phyloP scores from a whole-genome alignment of 2,888 invertebrate species.

The Melanotus villosus region DNA sequence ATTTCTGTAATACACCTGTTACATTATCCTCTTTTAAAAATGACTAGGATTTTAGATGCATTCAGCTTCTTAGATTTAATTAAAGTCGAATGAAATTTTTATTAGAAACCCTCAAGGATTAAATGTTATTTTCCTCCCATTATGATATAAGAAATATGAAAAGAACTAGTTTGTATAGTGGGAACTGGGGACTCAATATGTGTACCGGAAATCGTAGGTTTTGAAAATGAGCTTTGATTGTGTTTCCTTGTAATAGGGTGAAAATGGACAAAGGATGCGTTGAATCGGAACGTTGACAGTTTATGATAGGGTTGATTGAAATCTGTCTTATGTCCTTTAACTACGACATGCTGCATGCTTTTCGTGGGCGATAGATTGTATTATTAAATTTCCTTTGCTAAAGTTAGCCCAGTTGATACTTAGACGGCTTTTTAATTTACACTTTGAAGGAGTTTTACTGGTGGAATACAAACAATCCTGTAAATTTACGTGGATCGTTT shows the following conservation, averaged over 20 bases:
- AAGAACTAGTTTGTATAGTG: neutral
- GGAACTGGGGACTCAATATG: neutral
- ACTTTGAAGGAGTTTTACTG: no score
- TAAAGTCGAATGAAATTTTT: neutral
- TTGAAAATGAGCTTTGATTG: neutral
- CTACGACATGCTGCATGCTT: neutral
- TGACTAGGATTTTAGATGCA: neutral
- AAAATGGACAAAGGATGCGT: neutral
- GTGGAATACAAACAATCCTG: no score
- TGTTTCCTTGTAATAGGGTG: neutral
- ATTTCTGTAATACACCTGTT: neutral
- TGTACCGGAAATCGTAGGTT: constrained; percentile 1
- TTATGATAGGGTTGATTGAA: neutral
- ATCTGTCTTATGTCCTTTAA: neutral
- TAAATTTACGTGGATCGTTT: no score
- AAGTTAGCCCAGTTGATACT: no score
- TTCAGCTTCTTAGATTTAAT: neutral
- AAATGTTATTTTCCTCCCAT: no score
- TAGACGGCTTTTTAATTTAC: no score
- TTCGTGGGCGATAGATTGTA: neutral
- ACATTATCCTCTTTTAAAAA: constrained; percentile 1
- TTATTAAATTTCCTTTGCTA: neutral
- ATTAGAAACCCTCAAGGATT: neutral
- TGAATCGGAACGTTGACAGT: neutral
- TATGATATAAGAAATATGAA: no score